Conservation (phyloP, 2,113 vertebrate species). For the Diglossa brunneiventris region DNA sequence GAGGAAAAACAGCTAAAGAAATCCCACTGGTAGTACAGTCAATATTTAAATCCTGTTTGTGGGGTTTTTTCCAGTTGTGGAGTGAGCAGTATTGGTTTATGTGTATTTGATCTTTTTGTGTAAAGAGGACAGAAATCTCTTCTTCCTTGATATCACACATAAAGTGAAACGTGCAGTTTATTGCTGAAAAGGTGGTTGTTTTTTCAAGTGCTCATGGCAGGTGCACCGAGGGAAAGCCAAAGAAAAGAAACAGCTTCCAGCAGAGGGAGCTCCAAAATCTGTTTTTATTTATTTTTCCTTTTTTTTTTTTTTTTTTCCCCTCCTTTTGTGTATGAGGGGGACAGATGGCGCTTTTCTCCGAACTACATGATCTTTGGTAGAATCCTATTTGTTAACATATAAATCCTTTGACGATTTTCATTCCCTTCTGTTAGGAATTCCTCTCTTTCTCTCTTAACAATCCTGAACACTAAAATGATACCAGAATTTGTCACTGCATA, state of each 20-base stretch:
- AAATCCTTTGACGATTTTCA: slow-evolving; percentile 4
- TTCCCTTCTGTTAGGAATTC: slow-evolving; percentile 5
- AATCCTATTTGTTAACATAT: background rate
- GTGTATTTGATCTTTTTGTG: background rate
- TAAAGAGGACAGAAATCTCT: background rate
- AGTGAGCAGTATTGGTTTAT: background rate
- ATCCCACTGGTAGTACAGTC: background rate
- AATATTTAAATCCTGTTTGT: background rate
- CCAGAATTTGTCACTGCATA: background rate
- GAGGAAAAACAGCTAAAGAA: background rate
- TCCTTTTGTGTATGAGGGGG: background rate
- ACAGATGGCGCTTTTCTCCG: background rate
- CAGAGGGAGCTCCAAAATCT: slow-evolving; percentile 53
- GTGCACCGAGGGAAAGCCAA: accelerated
- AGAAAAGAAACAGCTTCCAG: background rate
- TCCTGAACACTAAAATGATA: background rate
- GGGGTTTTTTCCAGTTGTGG: background rate
- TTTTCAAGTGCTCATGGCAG: background rate
- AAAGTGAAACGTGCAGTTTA: background rate
- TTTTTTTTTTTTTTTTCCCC: too few relatives aligned
- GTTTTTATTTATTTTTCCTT: background rate
- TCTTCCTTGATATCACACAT: background rate
- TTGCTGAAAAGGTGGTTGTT: accelerated
- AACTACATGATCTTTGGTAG: background rate
- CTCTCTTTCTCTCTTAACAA: background rate